Percentiles rank a stretch among this genome's conserved stretches.
phyloP scores from a whole-genome alignment of 2,113 vertebrate species.

The Nanorana parkeri region DNA sequence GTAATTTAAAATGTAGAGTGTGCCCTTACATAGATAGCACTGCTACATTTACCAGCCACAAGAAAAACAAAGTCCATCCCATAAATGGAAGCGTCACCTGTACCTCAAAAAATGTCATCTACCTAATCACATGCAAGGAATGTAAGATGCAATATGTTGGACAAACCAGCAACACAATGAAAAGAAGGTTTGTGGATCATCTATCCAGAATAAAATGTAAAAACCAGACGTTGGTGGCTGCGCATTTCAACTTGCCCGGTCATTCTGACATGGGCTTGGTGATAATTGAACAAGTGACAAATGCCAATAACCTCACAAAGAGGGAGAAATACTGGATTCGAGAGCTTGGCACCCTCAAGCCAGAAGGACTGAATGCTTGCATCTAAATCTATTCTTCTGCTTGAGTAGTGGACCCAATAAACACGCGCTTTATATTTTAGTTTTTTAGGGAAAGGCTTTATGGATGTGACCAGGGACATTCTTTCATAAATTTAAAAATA shows the following conservation, averaged over 20 bases:
- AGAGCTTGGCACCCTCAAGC: neutral
- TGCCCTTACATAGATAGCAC: constrained; percentile 2
- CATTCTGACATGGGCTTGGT: constrained; percentile 3
- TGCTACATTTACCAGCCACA: constrained; percentile 2
- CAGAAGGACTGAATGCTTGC: constrained; percentile 4
- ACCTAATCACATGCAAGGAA: constrained; percentile 32
- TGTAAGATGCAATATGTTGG: constrained; percentile 8
- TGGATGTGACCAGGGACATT: no score
- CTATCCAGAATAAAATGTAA: constrained; percentile 19
- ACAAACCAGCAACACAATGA: neutral
- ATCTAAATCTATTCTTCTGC: no score
- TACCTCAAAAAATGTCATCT: constrained; percentile 11
- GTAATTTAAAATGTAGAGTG: neutral
- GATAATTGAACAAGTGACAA: neutral
- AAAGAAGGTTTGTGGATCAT: neutral
- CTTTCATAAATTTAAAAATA: no score
- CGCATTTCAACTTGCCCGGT: neutral
- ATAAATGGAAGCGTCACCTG: neutral
- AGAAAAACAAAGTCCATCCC: neutral
- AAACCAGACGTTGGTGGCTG: neutral
- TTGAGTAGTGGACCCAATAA: no score
- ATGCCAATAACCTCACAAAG: neutral
- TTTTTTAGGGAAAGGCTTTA: no score
- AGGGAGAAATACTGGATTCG: constrained; percentile 13
- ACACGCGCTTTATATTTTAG: no score